Evolutionary conservation across 1,140 invertebrate species (phyloP).

Genomic region (Diorhabda elongata): DNA sequence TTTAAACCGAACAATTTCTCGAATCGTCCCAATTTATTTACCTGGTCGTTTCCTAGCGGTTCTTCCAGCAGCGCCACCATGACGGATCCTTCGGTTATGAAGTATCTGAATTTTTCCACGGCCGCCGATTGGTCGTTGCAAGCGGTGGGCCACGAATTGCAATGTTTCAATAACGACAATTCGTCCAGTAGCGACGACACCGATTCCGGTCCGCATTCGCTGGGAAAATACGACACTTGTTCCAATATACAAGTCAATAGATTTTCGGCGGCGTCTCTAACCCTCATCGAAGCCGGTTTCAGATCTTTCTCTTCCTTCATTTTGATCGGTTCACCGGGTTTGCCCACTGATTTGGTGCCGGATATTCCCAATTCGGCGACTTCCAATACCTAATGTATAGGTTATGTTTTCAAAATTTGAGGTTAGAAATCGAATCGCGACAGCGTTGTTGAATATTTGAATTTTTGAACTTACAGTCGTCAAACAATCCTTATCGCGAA

Average conservation of each 20-base stretch:
- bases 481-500: constrained; percentile 89
- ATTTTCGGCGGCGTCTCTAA: constrained; percentile 92
- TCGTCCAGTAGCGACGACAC: constrained; percentile 85
- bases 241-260: constrained; percentile 86
- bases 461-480: constrained; percentile 61
- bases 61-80: constrained; percentile 88
- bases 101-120: constrained; percentile 75
- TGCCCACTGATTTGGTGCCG: constrained; percentile 84
- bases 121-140: constrained; percentile 46
- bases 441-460: too few species aligned
- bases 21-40: constrained; percentile 58
- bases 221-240: constrained; percentile 76
- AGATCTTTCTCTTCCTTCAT: constrained; percentile 95
- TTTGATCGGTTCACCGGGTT: constrained; percentile 81
- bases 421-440: too few species aligned
- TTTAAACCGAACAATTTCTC: constrained; percentile 16
- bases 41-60: constrained; percentile 74
- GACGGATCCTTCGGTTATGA: constrained; percentile 84
- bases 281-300: constrained; percentile 93
- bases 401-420: background rate
- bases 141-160: constrained; percentile 56
- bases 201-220: constrained; percentile 77
- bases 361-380: constrained; percentile 97
- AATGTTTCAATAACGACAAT: constrained; percentile 66
- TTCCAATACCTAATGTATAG: constrained; percentile 60